phyloP scores from a whole-genome alignment of 2,113 vertebrate species.

The Cathartes aura region DNA sequence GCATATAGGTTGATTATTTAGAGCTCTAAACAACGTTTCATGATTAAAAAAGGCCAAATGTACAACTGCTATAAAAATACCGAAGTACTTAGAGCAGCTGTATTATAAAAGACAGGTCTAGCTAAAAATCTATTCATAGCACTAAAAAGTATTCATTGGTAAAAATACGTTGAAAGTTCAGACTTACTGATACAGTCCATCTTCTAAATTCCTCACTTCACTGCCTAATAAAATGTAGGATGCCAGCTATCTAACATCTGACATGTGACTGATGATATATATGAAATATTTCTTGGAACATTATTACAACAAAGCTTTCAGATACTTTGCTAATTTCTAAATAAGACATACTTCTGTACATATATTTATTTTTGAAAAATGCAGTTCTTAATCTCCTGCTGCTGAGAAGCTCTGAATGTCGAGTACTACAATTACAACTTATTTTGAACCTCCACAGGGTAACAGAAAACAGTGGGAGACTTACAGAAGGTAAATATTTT shows the following conservation, averaged over 20 bases:
- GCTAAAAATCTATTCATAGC: not conserved
- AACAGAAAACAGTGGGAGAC: not conserved
- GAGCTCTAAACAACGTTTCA: not conserved
- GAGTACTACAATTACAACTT: not conserved
- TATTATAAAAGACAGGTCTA: not conserved
- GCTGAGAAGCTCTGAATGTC: not conserved
- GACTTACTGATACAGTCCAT: not conserved
- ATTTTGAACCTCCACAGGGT: not conserved
- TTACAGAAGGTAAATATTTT: not conserved
- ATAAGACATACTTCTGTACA: not conserved
- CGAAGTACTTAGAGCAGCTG: not conserved
- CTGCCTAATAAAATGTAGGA: not conserved
- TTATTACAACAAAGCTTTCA: not conserved
- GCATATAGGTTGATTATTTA: not conserved
- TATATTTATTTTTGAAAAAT: not conserved
- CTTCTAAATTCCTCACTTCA: not conserved
- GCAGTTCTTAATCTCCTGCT: not conserved
- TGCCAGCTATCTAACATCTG: not conserved
- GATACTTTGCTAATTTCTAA: not conserved
- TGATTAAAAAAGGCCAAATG: not conserved
- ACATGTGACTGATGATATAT: not conserved
- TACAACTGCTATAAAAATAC: not conserved
- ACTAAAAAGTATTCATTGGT: not conserved
- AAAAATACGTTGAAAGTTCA: not conserved
- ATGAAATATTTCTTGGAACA: not conserved